Conservation (phyloP, 2,113 vertebrate species). For the Aspiorhynchus laticeps region DNA sequence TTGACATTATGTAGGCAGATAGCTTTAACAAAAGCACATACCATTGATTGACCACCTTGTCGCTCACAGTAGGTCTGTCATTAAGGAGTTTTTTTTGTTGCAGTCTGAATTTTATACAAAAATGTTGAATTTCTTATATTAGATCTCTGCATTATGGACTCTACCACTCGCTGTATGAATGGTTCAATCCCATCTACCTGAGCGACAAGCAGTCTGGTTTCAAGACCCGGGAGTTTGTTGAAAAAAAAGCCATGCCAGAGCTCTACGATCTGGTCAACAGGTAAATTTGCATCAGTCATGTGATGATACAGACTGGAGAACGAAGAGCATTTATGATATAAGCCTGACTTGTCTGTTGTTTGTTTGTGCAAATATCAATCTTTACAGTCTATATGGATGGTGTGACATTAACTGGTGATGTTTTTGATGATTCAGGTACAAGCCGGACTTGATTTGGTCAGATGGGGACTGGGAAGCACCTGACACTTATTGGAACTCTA, state of each 20-base stretch:
- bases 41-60: no score
- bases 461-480: conserved; percentile 96
- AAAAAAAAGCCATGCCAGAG: conserved; percentile 85
- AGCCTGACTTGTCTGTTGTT: neutral
- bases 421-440: conserved; percentile 76
- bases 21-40: no score
- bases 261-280: conserved; percentile 88
- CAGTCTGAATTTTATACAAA: neutral
- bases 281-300: conserved; percentile 66
- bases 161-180: conserved; percentile 91
- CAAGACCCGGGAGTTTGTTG: conserved; percentile 87
- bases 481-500: conserved; percentile 95
- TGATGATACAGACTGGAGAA: neutral
- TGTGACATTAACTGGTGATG: neutral
- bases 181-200: conserved; percentile 93
- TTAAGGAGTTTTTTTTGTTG: neutral
- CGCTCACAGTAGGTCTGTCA: no score
- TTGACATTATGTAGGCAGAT: no score
- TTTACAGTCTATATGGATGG: neutral
- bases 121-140: neutral
- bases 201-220: conserved; percentile 84
- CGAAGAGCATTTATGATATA: neutral
- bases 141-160: conserved; percentile 90
- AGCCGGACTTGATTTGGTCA: conserved; percentile 95
- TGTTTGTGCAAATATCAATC: neutral